phyloP scores from a whole-genome alignment of 2,888 invertebrate species.

The Torymus tubicola region DNA sequence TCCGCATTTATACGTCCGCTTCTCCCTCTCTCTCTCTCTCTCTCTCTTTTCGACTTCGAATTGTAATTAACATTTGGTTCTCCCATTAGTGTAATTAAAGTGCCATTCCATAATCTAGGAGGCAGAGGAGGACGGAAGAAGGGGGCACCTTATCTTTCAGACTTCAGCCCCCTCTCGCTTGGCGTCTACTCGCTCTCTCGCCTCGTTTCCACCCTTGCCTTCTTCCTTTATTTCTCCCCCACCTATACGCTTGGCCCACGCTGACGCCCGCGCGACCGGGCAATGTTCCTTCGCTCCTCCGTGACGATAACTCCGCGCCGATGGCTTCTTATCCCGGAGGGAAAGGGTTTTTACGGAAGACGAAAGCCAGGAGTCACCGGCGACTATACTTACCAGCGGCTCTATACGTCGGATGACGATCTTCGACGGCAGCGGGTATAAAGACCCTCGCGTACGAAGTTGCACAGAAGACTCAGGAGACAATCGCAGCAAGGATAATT shows the following conservation, averaged over 20 bases:
- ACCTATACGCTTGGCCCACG: slow-evolving; percentile 3
- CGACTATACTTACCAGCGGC: too few species aligned
- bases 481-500: too few species aligned
- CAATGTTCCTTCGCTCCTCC: not conserved
- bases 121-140: slow-evolving; percentile 61
- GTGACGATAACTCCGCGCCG: slow-evolving; percentile 68
- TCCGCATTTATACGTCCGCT: slow-evolving; percentile 49
- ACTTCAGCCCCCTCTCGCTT: slow-evolving; percentile 70
- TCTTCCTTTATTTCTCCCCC: slow-evolving; percentile 56
- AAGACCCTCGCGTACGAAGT: too few species aligned
- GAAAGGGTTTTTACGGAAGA: too few species aligned
- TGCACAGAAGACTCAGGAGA: too few species aligned
- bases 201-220: slow-evolving; percentile 61
- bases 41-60: slow-evolving; percentile 82
- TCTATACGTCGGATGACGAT: too few species aligned
- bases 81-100: slow-evolving; percentile 88
- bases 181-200: slow-evolving; percentile 44
- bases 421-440: too few species aligned
- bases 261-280: slow-evolving; percentile 14
- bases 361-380: too few species aligned
- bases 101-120: slow-evolving; percentile 82
- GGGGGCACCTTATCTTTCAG: slow-evolving; percentile 76
- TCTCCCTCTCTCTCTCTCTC: slow-evolving; percentile 58
- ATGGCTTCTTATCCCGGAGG: too few species aligned
- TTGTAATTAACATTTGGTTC: slow-evolving; percentile 86